These are phyloP conservation scores for Spodoptera exigua DNA, from an alignment of 2,888 invertebrate species.

Conservation along the genomic window DNA sequence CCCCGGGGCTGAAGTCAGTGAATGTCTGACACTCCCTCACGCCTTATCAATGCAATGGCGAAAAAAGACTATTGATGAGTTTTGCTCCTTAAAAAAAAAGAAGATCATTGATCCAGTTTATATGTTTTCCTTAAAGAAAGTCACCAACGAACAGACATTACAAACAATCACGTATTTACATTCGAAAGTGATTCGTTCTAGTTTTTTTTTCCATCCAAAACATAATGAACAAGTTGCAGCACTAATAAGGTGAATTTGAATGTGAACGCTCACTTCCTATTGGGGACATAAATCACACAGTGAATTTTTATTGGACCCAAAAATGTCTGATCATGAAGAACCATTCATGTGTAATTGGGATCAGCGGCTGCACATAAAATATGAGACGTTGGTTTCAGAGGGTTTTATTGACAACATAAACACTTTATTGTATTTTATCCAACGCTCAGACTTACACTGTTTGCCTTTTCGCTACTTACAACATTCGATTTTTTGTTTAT, in stretches of 20 bases:
- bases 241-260: constrained; percentile 76
- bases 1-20: no score
- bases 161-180: constrained; percentile 2
- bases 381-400: constrained; percentile 80
- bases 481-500: constrained; percentile 16
- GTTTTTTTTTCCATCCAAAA: constrained; percentile 63
- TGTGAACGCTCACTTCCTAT: constrained; percentile 73
- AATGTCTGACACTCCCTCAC: no score
- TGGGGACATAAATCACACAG: constrained; percentile 79
- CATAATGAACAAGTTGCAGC: constrained; percentile 75
- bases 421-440: constrained; percentile 85
- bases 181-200: not conserved
- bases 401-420: constrained; percentile 87
- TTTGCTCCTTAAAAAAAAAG: no score
- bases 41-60: no score
- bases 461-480: constrained; percentile 54
- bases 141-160: not conserved
- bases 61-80: no score
- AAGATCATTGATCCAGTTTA: no score
- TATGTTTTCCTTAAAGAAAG: not conserved
- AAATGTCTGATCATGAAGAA: constrained; percentile 87
- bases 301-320: constrained; percentile 82
- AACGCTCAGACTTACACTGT: constrained; percentile 68
- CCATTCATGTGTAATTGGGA: constrained; percentile 87
- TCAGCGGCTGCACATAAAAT: constrained; percentile 85